Evolutionary conservation across 2,113 vertebrate genomes (phyloP), one percentile per base, ranked within the genome.

Genomic region (Gymnorhina tibicen): DNA sequence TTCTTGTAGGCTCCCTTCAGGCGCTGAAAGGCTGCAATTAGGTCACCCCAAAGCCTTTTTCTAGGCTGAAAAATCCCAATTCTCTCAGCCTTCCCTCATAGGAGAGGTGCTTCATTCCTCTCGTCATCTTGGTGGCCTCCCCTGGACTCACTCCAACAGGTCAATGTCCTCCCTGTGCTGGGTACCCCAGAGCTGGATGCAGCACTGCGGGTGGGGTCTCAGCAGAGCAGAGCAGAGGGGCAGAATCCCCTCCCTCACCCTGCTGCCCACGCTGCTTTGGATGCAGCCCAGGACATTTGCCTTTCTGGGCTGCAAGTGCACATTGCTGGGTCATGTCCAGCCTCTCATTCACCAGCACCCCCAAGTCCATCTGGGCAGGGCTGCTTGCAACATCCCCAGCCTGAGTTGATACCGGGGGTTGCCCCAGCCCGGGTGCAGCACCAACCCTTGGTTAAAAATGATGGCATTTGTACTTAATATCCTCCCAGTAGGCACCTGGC

Each of bases 381-480:
- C 55, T 76, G 24, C 21, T 62, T 9, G 53, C 39, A 17, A 8
- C 47, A 55, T 62, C 47, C n/a, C 21, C 26, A 69, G n/a, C 30
- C 41, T 35, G 21, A 32, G 10, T 3, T 70, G 56, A 23, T 47
- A 23, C 14, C 0, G 0, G 0, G 0, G 8, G 7, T 55, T 76
- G 17, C 26, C 47, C 20, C n/a, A 41, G 1, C 5, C 28, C 9
- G 16, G 9, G 10, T 7, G 3, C 0, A 0, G 16, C 33, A 46
- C 19, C 52, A 67, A 7, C 15, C 10, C 3, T 42, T 39, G n/a
- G n/a, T 69, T 76, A 20, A 62, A 75, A 69, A 69, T 41, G 10
- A 23, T 73, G 58, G 44, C 11, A n/a, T 50, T 70, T 72, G 39
- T 35, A 37, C 23, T 39, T 74, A 18, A 28, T 46, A 35, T 85